Evolutionary conservation across 2,888 invertebrate species (phyloP).

Genomic region (Tetranychus piercei): DNA sequence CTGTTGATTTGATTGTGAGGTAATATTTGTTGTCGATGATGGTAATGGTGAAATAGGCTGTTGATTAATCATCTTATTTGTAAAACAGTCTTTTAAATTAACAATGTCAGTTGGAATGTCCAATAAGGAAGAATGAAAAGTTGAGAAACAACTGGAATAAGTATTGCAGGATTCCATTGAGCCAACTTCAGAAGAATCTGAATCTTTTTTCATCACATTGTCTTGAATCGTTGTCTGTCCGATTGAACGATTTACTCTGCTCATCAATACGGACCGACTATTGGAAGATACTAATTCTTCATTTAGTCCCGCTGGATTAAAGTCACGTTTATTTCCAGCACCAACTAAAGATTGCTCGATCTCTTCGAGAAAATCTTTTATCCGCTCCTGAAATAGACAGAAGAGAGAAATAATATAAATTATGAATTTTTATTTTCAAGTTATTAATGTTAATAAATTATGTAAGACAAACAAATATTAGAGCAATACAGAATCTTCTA

Average conservation of each 20-base stretch:
- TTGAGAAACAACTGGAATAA: slow-evolving; percentile 4
- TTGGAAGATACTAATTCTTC: neutral
- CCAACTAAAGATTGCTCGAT: slow-evolving; percentile 9
- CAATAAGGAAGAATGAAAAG: slow-evolving; percentile 10
- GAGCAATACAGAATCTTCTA: too few species aligned
- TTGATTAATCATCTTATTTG: slow-evolving; percentile 59
- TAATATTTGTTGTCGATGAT: slow-evolving; percentile 61
- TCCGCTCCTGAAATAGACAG: slow-evolving; percentile 2
- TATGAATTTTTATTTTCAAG: neutral
- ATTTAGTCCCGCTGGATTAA: neutral
- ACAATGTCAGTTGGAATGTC: neutral
- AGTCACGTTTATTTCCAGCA: neutral
- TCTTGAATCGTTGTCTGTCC: neutral
- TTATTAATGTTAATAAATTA: too few species aligned
- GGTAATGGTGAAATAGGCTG: slow-evolving; percentile 53
- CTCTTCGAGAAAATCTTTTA: slow-evolving; percentile 12
- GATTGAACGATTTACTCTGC: neutral
- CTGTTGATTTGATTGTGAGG: slow-evolving; percentile 27
- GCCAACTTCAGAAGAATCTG: neutral
- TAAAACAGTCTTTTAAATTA: slow-evolving; percentile 43
- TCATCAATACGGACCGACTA: neutral
- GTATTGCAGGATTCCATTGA: slow-evolving; percentile 9
- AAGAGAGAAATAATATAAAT: neutral
- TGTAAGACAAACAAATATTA: too few species aligned
- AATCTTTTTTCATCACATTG: neutral